phyloP scores from a whole-genome alignment of 2,797 vertebrate species.

The Gymnopithys bicolor region DNA sequence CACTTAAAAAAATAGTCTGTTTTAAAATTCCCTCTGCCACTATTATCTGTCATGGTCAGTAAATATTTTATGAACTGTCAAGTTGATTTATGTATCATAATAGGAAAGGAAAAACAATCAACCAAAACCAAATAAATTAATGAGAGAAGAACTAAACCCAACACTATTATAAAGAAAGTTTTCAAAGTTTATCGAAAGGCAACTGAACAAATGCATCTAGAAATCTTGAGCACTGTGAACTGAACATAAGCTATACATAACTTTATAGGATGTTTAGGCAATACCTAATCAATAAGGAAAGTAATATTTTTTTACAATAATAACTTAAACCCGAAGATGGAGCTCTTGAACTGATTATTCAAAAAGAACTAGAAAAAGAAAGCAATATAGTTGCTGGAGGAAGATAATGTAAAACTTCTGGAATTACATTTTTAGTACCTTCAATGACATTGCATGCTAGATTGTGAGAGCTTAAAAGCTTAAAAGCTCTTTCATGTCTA shows the following conservation, averaged over 20 bases:
- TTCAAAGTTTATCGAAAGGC: neutral
- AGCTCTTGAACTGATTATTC: conserved; percentile 45
- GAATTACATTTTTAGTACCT: neutral
- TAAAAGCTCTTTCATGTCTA: neutral
- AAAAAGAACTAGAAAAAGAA: neutral
- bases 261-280: neutral
- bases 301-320: neutral
- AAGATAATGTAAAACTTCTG: neutral
- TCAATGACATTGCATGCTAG: neutral
- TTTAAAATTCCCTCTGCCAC: neutral
- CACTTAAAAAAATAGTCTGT: neutral
- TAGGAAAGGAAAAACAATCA: neutral
- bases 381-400: neutral
- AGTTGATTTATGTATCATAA: neutral
- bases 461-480: neutral
- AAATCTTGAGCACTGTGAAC: neutral
- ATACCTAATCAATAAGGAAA: neutral
- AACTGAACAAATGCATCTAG: neutral
- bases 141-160: neutral
- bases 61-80: neutral
- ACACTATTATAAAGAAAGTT: neutral
- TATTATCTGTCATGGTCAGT: neutral
- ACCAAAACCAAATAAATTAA: neutral
- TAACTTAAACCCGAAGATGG: conserved; percentile 41
- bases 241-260: neutral